Conservation (phyloP, 2,888 invertebrate species). For the Hedychridium roseum region DNA sequence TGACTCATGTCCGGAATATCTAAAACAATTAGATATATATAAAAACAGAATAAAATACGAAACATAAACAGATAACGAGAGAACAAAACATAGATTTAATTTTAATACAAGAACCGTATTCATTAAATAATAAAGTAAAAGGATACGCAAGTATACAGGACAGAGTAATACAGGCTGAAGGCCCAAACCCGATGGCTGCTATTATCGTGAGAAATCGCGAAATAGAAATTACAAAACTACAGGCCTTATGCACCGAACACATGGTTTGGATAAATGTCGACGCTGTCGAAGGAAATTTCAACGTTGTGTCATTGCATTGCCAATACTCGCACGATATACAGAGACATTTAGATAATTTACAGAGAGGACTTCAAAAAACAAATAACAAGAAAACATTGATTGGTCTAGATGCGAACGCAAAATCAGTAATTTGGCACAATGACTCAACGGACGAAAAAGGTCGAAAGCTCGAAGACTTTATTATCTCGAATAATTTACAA, state of each 20-base stretch:
- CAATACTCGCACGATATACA: not conserved
- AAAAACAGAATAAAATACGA: not conserved
- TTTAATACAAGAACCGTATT: constrained; percentile 4
- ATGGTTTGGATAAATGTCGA: no score
- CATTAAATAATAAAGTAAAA: not conserved
- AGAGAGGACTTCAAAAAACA: not conserved
- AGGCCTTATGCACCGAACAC: no score
- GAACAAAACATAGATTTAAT: not conserved
- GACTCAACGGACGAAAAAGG: not conserved
- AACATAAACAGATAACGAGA: no score
- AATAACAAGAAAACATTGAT: not conserved
- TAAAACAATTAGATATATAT: no score
- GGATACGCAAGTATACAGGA: not conserved
- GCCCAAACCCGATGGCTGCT: not conserved
- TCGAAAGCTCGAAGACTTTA: not conserved
- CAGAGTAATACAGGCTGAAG: not conserved
- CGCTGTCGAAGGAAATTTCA: no score
- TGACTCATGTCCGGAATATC: no score
- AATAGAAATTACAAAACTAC: no score
- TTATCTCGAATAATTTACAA: not conserved
- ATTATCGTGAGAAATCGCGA: no score
- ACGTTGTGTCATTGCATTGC: no score
- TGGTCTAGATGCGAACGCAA: not conserved
- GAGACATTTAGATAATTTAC: not conserved
- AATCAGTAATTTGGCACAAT: not conserved